Base-by-base conservation (phyloP, 2,888 invertebrate species). In the Hoplodrina blanda region DNA sequence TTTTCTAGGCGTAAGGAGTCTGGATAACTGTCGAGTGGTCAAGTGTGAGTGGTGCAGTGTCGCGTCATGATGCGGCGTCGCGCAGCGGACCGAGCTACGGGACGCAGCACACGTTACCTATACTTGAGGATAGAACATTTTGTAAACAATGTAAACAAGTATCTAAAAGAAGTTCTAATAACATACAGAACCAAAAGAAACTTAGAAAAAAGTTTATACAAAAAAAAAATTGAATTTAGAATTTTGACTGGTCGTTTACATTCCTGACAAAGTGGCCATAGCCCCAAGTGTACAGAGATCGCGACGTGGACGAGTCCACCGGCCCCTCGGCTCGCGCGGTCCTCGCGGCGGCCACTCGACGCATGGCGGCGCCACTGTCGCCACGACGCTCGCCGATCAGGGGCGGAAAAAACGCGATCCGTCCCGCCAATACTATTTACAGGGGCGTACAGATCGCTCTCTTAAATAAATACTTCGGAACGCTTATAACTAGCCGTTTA, bases 401-500 rank as follows among this genome's bases (percentile, higher is more conserved):
- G 92, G 93, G 91, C 91, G 89, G 89, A 89, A 90, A 88, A 85
- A 80, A 85, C 87, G 87, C 92, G 90, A 92, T 88, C 90, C 93
- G 91, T 88, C 87, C 90, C 92, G 92, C 92, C 93, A 85, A 84
- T 90, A 91, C 88, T 95, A 95, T 95, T 88, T 95, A 96, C 95
- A 95, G 87, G 86, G 93, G 93, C 92, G 91, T 85, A 88, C 94
- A 94, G 91, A 93, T 90, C 93, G 93, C 92, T 85, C 81, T 82
- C 89, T 88, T 89, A 89, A 94, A 95, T 96, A 95, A 95, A 96
- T 95, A 96, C 94, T 95, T 94, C 92, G 92, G 93, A 95, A 93
- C 89, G 89, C 92, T 95, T 95, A 95, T 82, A 90, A 80, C 93
- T 95, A 95, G 93, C 94, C 93, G 93, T 95, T 93, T 96, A 95